These are phyloP conservation scores for Polymixis lichenea DNA, from an alignment of 2,888 invertebrate species.

Conservation along the genomic window DNA sequence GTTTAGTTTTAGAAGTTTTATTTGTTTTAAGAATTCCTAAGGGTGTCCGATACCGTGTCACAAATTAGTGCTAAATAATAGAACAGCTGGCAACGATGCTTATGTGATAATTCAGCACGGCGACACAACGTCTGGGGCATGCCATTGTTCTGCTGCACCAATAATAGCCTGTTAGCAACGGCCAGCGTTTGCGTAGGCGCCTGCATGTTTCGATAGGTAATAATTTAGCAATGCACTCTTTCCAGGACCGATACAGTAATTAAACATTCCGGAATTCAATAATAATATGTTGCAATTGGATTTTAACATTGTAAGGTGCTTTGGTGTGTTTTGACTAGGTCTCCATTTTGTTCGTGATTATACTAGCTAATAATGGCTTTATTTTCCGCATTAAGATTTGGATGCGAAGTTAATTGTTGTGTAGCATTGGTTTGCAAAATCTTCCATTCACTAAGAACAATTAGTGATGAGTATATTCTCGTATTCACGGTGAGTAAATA, in stretches of 20 bases:
- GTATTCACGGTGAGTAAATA: conserved; percentile 71
- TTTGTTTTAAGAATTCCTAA: background rate
- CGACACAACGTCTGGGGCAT: conserved; percentile 85
- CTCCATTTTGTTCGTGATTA: background rate
- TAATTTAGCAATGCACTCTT: conserved; percentile 44
- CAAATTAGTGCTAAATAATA: conserved; percentile 64
- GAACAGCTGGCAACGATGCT: conserved; percentile 79
- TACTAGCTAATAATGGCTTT: no score
- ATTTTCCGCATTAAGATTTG: background rate
- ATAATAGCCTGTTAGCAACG: conserved; percentile 76
- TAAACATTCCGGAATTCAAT: background rate
- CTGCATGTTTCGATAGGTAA: conserved; percentile 42
- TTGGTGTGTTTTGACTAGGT: background rate
- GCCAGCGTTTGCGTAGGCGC: conserved; percentile 72
- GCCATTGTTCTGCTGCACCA: conserved; percentile 82
- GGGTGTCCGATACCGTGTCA: conserved; percentile 11
- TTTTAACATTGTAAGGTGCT: conserved; percentile 1
- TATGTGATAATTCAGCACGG: conserved; percentile 81
- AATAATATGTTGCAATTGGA: background rate
- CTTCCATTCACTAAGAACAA: conserved; percentile 34
- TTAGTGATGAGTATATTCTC: conserved; percentile 35
- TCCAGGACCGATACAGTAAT: conserved; percentile 17
- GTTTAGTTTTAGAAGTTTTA: background rate
- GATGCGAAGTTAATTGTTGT: background rate
- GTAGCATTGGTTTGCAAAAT: conserved; percentile 22